Evolutionary conservation across 2,797 vertebrate genomes (phyloP).

Genomic region (Sebastes aleutianus): DNA sequence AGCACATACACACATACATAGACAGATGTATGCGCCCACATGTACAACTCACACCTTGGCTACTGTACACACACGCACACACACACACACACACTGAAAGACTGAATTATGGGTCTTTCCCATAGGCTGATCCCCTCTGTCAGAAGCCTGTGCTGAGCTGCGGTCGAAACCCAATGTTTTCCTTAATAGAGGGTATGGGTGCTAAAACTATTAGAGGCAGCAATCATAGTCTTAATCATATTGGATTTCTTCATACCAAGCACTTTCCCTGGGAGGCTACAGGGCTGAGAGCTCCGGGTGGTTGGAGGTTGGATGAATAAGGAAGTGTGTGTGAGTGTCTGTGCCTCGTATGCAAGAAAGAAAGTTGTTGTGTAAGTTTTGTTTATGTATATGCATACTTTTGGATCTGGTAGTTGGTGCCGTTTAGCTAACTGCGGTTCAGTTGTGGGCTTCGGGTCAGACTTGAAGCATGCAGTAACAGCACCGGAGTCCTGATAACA

Average conservation of each 20-base stretch:
- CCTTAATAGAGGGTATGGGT: constrained; percentile 69
- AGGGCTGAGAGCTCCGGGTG: constrained; percentile 31
- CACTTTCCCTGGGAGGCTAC: constrained; percentile 59
- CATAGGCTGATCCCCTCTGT: constrained; percentile 47
- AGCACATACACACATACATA: neutral
- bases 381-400: neutral
- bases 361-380: neutral
- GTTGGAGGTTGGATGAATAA: constrained; percentile 31
- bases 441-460: neutral
- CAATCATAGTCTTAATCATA: constrained; percentile 72
- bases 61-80: neutral
- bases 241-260: constrained; percentile 72
- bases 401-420: neutral
- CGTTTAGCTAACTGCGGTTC: constrained; percentile 3
- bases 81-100: neutral
- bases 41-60: constrained; percentile 30
- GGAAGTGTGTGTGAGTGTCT: constrained; percentile 10
- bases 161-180: constrained; percentile 75
- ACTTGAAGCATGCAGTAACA: neutral
- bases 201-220: constrained; percentile 77
- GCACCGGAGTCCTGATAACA: constrained; percentile 2
- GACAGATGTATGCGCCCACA: constrained; percentile 20
- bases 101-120: constrained; percentile 49
- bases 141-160: constrained; percentile 53
- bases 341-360: neutral